phyloP scores from a whole-genome alignment of 2,113 vertebrate species.

The Sylvia atricapilla region DNA sequence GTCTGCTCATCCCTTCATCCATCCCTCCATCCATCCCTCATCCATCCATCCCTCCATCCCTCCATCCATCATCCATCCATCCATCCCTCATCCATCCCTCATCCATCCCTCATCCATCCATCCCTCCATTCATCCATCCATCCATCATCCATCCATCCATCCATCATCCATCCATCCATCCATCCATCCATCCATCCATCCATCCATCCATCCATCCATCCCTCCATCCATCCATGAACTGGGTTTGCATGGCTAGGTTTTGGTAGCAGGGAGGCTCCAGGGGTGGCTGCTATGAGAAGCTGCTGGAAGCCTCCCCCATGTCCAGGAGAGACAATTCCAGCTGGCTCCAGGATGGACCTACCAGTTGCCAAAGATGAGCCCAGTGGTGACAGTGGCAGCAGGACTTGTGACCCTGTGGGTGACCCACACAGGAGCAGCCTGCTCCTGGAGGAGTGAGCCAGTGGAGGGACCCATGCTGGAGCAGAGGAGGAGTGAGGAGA shows the following conservation, averaged over 20 bases:
- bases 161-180: background rate
- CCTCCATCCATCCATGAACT: background rate
- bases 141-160: background rate
- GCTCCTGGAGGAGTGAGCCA: background rate
- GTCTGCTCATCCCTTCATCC: background rate
- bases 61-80: background rate
- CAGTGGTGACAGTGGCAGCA: too few relatives aligned
- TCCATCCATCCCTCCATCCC: background rate
- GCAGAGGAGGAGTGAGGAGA: background rate
- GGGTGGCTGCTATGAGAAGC: background rate
- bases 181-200: background rate
- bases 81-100: background rate
- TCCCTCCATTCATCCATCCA: background rate
- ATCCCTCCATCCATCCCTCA: background rate
- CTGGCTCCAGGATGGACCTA: too few relatives aligned
- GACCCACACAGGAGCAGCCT: background rate
- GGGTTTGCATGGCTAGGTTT: background rate
- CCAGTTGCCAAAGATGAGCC: background rate
- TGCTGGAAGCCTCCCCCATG: background rate
- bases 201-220: background rate
- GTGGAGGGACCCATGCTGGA: fast-evolving
- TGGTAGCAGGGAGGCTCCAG: background rate
- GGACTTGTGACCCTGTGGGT: background rate
- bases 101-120: background rate
- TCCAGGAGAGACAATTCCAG: background rate